Conservation (phyloP, 2,888 invertebrate genomes). For the Platypus cylindrus region DNA sequence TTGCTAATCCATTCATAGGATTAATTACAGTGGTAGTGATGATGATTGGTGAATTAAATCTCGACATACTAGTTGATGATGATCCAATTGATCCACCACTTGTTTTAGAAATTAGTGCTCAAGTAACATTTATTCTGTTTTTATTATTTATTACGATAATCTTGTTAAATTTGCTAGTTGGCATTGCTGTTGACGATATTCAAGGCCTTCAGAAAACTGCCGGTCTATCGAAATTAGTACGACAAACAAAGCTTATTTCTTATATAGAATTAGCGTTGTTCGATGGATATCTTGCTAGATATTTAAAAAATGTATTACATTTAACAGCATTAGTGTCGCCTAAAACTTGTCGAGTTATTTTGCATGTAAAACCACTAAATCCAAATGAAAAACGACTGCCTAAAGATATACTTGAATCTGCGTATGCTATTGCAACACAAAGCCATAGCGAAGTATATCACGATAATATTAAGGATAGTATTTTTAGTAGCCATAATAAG, state of each 20-base stretch:
- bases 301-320: constrained; percentile 57
- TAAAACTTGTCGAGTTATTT: constrained; percentile 65
- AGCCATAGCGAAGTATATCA: constrained; percentile 52
- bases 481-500: constrained; percentile 44
- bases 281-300: constrained; percentile 64
- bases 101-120: constrained; percentile 64
- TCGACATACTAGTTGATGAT: constrained; percentile 61
- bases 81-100: constrained; percentile 64
- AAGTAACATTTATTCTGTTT: constrained; percentile 68
- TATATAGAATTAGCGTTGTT: constrained; percentile 73
- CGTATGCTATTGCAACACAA: constrained; percentile 67
- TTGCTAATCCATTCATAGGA: constrained; percentile 72
- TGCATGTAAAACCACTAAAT: constrained; percentile 72
- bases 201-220: constrained; percentile 80
- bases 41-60: constrained; percentile 78
- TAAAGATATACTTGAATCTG: constrained; percentile 62
- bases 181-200: constrained; percentile 79
- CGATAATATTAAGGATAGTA: constrained; percentile 54
- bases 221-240: constrained; percentile 66
- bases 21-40: constrained; percentile 73
- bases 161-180: constrained; percentile 72
- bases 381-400: constrained; percentile 71
- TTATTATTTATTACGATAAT: constrained; percentile 73
- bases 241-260: constrained; percentile 75
- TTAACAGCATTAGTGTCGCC: constrained; percentile 70